These are phyloP conservation scores for Fistularia commersonii DNA, from an alignment of 2,797 vertebrate genomes.

Conservation along the genomic window DNA sequence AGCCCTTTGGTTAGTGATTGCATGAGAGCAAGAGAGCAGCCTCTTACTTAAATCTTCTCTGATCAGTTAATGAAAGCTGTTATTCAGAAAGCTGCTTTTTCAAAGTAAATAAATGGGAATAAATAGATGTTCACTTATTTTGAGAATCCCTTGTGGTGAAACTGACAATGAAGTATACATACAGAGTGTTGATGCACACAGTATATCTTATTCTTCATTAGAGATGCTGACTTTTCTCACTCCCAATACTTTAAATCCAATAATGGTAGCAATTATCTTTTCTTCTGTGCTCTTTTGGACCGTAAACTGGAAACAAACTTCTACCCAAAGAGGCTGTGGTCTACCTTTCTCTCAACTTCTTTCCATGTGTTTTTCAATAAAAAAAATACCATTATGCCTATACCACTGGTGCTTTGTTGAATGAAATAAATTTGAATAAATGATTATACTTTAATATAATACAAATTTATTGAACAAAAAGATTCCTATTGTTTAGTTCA, in stretches of 20 bases:
- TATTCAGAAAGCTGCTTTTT: conserved; percentile 66
- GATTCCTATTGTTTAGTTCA: too few species aligned
- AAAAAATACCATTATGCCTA: not conserved
- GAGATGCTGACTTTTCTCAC: conserved; percentile 12
- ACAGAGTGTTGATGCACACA: not conserved
- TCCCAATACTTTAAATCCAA: conserved; percentile 1
- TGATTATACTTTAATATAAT: too few species aligned
- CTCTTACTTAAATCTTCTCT: conserved; percentile 72
- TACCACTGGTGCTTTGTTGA: too few species aligned
- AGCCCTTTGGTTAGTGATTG: conserved; percentile 44
- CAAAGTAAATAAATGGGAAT: conserved; percentile 42
- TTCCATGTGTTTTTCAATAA: not conserved
- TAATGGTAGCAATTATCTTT: not conserved
- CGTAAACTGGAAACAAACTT: conserved; percentile 8
- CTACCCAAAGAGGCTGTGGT: not conserved
- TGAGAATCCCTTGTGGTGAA: conserved; percentile 25
- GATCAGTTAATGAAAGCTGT: conserved; percentile 67
- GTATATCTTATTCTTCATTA: conserved; percentile 5
- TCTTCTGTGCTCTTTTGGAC: conserved; percentile 2
- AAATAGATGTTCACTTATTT: conserved; percentile 39
- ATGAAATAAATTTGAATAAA: too few species aligned
- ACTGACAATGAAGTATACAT: conserved; percentile 9
- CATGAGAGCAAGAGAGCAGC: conserved; percentile 45
- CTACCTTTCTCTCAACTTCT: not conserved
- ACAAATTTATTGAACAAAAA: too few species aligned